phyloP scores from a whole-genome alignment of 2,113 vertebrate species.

The Pardalotus punctatus region DNA sequence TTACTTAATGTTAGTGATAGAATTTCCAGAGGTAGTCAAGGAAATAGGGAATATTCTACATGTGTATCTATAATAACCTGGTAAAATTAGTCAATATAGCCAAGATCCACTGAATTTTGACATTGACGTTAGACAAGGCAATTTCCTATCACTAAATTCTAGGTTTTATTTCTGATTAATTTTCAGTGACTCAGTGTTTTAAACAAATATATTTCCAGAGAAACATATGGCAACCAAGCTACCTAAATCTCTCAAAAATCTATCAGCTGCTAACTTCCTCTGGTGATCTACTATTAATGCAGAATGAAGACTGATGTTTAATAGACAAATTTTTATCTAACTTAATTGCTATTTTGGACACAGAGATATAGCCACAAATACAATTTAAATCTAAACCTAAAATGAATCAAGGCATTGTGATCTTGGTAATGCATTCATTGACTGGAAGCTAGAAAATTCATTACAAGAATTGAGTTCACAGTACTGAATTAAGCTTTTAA shows the following conservation, averaged over 20 bases:
- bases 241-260: not conserved
- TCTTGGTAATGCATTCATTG: not conserved
- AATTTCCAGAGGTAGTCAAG: not conserved
- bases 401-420: not conserved
- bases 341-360: not conserved
- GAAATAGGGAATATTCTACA: not conserved
- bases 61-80: not conserved
- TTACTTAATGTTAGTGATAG: not conserved
- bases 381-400: not conserved
- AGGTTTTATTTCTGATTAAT: not conserved
- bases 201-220: not conserved
- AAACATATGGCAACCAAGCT: not conserved
- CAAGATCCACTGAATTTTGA: not conserved
- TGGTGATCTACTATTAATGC: not conserved
- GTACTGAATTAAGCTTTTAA: not conserved
- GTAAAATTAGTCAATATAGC: not conserved
- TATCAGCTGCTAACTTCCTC: not conserved
- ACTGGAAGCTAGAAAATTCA: not conserved
- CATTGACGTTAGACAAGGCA: rapidly evolving
- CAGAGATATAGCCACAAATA: not conserved
- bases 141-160: not conserved
- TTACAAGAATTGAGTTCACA: not conserved
- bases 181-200: not conserved
- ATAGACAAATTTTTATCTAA: not conserved
- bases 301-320: not conserved